Base-by-base conservation (phyloP, 2,797 vertebrate species). In the Dicrostonyx torquatus region DNA sequence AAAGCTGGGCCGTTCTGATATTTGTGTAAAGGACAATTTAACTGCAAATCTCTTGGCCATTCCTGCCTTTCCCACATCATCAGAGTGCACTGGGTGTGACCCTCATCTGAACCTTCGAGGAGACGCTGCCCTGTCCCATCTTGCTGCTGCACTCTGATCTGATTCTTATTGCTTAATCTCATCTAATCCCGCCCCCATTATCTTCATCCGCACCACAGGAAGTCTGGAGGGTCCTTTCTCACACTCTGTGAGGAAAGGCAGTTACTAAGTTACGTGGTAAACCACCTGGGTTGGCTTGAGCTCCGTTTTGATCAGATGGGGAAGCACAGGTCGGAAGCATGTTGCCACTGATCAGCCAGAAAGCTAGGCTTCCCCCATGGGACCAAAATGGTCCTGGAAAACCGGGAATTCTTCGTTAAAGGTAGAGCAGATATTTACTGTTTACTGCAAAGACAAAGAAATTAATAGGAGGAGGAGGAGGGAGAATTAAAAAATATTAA, bases 201-300 rank as follows among this genome's bases (percentile, higher is more conserved):
- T 98, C 98, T 98, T 99, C 98, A 99, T 98, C 98, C 98, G 98
- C 98, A 98, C 98, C 98, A 98, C 98, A n/a, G n/a, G 98, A 99
- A 98, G 99, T 98, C 98, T 98, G 98, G 98, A 98, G 98, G 98
- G 98, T 98, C 98, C 98, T 98, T 98, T 98, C 98, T 98, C 98
- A 97, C 98, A 98, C 98, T 98, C 98, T 97, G 98, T 98, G 98
- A 98, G 98, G 98, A 98, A 94, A 98, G 98, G 98, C 98, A 99
- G 99, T 99, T 99, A 98, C 98, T 98, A 98, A 99, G 99, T 99
- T 98, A 98, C 98, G 98, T 98, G 98, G 97, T 97, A 98, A 98
- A 98, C 98, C 98, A 98, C 98, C 98, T 98, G 98, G 98, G 98
- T 97, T 97, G 98, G 98, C 98, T 97, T 98, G 98, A 98, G 98